These are phyloP conservation scores for Coelopa frigida DNA, from an alignment of 1,140 invertebrate genomes.

Conservation along the genomic window DNA sequence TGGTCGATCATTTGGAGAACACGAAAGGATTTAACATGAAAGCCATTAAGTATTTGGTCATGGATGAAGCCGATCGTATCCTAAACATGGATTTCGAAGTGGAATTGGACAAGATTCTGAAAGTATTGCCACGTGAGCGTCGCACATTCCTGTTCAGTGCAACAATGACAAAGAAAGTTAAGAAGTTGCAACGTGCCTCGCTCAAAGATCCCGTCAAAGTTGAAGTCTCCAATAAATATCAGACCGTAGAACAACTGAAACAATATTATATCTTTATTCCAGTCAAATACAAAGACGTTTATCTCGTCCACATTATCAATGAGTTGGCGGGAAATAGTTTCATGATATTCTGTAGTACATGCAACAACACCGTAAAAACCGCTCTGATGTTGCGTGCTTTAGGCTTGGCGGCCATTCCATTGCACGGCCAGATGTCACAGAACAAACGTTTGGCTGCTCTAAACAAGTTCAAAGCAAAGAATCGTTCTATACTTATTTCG, in stretches of 20 bases:
- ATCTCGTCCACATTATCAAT: constrained; percentile 93
- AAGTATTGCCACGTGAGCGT: constrained; percentile 82
- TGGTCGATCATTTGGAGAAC: constrained; percentile 87
- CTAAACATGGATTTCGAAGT: constrained; percentile 95
- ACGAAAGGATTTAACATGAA: constrained; percentile 90
- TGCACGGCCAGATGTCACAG: constrained; percentile 97
- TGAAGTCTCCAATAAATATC: constrained; percentile 94
- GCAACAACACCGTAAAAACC: constrained; percentile 81
- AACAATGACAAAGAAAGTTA: constrained; percentile 98
- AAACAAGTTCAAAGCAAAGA: constrained; percentile 89
- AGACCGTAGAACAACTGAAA: constrained; percentile 93
- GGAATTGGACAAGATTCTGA: constrained; percentile 93
- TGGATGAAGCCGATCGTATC: constrained; percentile 95
- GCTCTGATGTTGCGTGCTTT: constrained; percentile 83
- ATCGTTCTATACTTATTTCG: constrained; percentile 81
- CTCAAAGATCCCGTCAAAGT: constrained; percentile 88
- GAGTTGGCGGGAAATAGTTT: constrained; percentile 94
- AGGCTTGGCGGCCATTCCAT: constrained; percentile 84
- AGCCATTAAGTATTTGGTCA: constrained; percentile 83
- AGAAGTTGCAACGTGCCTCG: constrained; percentile 92
- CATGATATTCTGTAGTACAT: constrained; percentile 96
- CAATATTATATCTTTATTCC: constrained; percentile 97
- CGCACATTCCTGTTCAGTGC: constrained; percentile 90
- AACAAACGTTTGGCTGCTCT: constrained; percentile 85
- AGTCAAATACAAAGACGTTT: constrained; percentile 95